phyloP scores from a whole-genome alignment of 2,113 vertebrate species.

The Martes martes region DNA sequence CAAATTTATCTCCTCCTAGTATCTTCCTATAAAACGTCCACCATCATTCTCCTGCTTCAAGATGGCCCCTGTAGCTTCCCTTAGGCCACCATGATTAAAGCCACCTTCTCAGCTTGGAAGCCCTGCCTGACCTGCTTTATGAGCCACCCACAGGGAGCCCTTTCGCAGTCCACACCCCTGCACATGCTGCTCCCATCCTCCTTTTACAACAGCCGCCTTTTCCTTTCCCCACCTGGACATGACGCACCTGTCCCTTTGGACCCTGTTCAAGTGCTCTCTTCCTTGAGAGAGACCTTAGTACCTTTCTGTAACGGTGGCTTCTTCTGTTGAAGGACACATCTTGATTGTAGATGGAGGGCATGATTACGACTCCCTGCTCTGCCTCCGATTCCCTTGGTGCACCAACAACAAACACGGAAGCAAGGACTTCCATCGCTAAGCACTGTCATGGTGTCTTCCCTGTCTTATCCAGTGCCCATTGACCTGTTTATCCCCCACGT shows the following conservation, averaged over 20 bases:
- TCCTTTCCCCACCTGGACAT: background rate
- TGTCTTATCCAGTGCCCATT: background rate
- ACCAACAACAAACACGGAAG: background rate
- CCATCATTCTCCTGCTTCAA: background rate
- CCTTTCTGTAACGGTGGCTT: background rate
- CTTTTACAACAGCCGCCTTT: background rate
- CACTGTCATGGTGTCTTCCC: background rate
- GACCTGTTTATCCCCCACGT: background rate
- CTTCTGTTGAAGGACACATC: background rate
- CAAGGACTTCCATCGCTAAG: background rate
- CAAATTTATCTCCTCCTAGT: background rate
- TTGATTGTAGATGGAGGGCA: background rate
- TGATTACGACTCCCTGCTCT: background rate
- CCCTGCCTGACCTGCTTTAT: background rate
- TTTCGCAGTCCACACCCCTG: background rate
- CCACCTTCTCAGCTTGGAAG: background rate
- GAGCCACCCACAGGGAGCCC: rapidly evolving
- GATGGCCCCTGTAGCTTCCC: background rate
- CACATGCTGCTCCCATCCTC: background rate
- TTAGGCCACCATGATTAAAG: background rate
- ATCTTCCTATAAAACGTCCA: background rate
- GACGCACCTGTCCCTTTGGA: background rate
- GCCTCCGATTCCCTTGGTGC: background rate
- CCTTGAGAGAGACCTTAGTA: background rate
- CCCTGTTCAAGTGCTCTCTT: background rate